Base-by-base conservation (phyloP, 2,797 vertebrate genomes). In the Caiman crocodilus region DNA sequence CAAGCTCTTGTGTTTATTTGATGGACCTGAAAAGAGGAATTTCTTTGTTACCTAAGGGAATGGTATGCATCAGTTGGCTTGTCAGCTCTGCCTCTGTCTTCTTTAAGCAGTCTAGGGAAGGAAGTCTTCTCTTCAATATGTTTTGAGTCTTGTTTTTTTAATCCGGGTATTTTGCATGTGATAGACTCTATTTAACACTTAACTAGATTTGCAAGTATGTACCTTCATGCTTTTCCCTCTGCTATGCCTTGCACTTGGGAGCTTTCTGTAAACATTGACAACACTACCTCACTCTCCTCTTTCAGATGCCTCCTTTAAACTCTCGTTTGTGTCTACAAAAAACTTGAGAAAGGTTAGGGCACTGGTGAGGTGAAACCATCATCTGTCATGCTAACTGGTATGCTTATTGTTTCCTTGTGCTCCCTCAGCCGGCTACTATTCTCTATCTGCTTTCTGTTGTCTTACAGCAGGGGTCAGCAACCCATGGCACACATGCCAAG, bases 301-400 rank as follows among this genome's bases (percentile, higher is more conserved):
- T 50, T 50, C 42, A 50, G 42, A 8, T 50, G 9, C 42, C 42
- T 50, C 42, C 61, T 76, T 42, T 1, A 0, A 76, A 87, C 32
- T 12, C 56, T 75, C 30, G 79, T 74, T 56, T 69, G n/a, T 58
- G n/a, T 58, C 65, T 50, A 7, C 87, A 82, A 25, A 0, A 6
- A 61, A 6, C 35, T 13, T 13, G 79, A 56, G n/a, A 61, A 57
- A 0, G 7, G 30, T 56, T 1, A 76, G 21, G n/a, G 15, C 9
- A 6, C 0, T 13, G 50, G 8, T 8, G 20, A 79, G 23, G 58
- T 61, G 26, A 10, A 26, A 25, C 0, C 0, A 15, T 14, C 35
- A 16, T 21, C 57, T 30, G 64, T 7, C 4, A 0, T 60, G 26
- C 67, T 83, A 67, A 10, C 67, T 23, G 57, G 76, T 2, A 20